Conservation (phyloP, 1,140 invertebrate species). For the Metopolophium dirhodum region DNA sequence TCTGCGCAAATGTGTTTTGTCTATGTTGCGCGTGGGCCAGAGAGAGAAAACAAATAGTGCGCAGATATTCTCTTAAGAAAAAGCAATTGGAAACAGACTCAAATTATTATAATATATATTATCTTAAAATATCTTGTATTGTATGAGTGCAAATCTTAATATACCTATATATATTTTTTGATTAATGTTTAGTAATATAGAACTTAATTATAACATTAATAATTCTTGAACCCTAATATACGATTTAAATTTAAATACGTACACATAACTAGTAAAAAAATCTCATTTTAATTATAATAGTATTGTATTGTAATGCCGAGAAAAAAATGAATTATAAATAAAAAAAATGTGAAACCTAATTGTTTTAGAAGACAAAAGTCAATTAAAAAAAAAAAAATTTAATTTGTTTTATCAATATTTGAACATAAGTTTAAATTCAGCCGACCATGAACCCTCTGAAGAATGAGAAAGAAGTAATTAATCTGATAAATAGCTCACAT, state of each 20-base stretch:
- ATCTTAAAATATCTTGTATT: background rate
- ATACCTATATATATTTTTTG: background rate
- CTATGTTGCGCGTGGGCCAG: too few species aligned
- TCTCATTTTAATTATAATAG: background rate
- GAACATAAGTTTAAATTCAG: background rate
- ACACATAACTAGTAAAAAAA: background rate
- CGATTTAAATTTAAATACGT: background rate
- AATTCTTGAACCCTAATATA: background rate
- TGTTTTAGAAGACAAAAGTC: constrained; percentile 28
- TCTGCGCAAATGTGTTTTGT: too few species aligned
- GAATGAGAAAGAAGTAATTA: constrained; percentile 1
- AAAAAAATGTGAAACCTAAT: background rate
- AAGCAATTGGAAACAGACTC: background rate
- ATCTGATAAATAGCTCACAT: background rate
- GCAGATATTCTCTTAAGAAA: background rate
- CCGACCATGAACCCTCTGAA: background rate
- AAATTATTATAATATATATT: background rate
- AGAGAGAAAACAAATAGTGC: too few species aligned
- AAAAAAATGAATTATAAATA: background rate
- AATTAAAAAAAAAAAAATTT: background rate
- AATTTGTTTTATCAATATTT: background rate
- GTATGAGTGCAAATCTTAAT: background rate
- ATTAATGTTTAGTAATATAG: background rate
- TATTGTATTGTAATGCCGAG: background rate
- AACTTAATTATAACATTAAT: background rate